phyloP scores from a whole-genome alignment of 2,113 vertebrate genomes.

The Daboia siamensis region DNA sequence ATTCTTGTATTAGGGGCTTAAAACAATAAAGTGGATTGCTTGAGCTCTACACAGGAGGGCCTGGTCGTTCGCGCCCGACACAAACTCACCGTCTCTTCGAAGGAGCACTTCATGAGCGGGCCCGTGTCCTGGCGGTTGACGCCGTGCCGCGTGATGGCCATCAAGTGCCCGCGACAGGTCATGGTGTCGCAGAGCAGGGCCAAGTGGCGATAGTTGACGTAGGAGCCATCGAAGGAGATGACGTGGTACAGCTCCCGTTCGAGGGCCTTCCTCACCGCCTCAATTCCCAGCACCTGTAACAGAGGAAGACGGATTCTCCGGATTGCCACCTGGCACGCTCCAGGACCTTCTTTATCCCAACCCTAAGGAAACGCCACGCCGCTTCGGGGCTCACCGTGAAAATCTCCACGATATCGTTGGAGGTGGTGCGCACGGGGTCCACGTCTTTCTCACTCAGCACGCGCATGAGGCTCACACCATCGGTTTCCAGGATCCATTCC shows the following conservation, averaged over 20 bases:
- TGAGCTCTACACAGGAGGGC: not conserved
- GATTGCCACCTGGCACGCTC: too few species aligned
- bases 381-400: constrained; percentile 79
- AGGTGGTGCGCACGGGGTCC: constrained; percentile 92
- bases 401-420: constrained; percentile 97
- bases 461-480: constrained; percentile 92
- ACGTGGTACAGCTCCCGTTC: constrained; percentile 93
- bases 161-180: constrained; percentile 90
- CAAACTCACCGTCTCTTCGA: constrained; percentile 85
- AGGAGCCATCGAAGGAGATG: constrained; percentile 96
- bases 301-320: fast-evolving
- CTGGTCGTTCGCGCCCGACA: too few species aligned
- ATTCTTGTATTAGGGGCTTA: not conserved
- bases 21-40: not conserved
- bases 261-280: constrained; percentile 90
- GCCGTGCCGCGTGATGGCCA: constrained; percentile 95
- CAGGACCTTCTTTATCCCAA: not conserved
- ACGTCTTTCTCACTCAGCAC: constrained; percentile 96
- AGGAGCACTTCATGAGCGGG: constrained; percentile 94
- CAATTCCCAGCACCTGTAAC: constrained; percentile 85
- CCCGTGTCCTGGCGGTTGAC: constrained; percentile 95
- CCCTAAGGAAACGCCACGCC: fast-evolving
- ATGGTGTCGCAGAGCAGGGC: constrained; percentile 94
- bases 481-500: constrained; percentile 97
- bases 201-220: constrained; percentile 95